Base-by-base conservation (phyloP, 23 tunicate genomes). In the Corella eumyota region DNA sequence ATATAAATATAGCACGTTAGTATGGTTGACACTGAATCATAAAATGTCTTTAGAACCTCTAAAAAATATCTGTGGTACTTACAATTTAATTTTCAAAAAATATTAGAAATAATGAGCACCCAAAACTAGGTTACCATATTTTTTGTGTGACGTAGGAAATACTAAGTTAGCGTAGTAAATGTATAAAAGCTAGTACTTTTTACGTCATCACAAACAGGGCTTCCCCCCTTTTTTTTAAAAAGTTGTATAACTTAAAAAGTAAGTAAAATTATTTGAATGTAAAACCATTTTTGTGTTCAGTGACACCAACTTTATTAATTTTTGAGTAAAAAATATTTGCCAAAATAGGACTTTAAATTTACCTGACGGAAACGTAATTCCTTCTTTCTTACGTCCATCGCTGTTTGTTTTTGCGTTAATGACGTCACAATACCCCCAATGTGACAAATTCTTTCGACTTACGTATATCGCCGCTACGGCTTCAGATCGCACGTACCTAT, bases 331-430 rank as follows among this genome's bases (percentile, higher is more conserved):
- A 9, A 40, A 40, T 9, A 40, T 40, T 9, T 40, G 15, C 13
- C 11, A 40, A 40, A 11, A 40, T 11, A 9, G 11, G 15, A 11
- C 15, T 11, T 11, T 51, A n/a, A 6, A 5, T 6, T 4, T 66
- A 66, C 71, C 71, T 30, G 71, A 66, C 4, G 71, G 71, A 33
- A 37, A 66, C 9, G 71, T 66, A 33, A 66, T 50, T 30, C 71
- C 71, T 49, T 66, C 71, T 45, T 45, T 33, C 44, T 37, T 62
- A 22, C 51, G 7, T 6, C 68, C 68, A 23, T 62, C 51, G 1
- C 52, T 31, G 27, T 62, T 62, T 4, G 68, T 62, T 19, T 38
- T 37, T 4, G 68, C 68, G 32, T 62, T 62, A 25, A 62, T 3
- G 6, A 62, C 51, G 44, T 62, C 68, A 36, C 68, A 62, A 40